Percentiles rank a stretch among this genome's conserved stretches.
phyloP scores from a whole-genome alignment of 1,140 invertebrate species.

The Leptestheria dahalacensis region DNA sequence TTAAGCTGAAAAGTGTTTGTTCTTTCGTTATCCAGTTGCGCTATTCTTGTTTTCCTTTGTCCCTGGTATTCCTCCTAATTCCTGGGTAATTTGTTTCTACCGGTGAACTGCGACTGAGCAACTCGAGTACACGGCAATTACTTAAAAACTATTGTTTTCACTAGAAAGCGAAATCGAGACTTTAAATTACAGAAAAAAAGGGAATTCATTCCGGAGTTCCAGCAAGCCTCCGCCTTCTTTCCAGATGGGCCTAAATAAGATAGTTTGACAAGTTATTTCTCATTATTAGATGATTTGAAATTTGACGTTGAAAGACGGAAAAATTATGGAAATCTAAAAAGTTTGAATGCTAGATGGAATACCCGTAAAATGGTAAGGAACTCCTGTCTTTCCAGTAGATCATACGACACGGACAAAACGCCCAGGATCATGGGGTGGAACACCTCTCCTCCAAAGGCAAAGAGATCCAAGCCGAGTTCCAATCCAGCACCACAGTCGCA shows the following conservation, averaged over 20 bases:
- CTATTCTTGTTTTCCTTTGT: not conserved
- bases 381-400: constrained; percentile 45
- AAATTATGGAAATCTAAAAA: not conserved
- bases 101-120: no score
- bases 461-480: constrained; percentile 72
- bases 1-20: not conserved
- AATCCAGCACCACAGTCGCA: constrained; percentile 84
- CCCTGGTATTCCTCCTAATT: no score
- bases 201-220: no score
- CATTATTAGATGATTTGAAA: no score
- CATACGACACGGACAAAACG: constrained; percentile 59
- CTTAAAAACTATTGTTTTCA: no score
- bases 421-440: constrained; percentile 47
- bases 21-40: not conserved
- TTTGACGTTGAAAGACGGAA: not conserved
- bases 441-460: constrained; percentile 50
- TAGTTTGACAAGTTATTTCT: no score
- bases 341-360: not conserved
- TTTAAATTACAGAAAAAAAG: no score
- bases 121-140: no score
- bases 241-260: no score
- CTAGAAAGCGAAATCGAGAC: no score
- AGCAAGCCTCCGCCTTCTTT: no score
- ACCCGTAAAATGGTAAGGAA: not conserved
- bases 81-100: no score